phyloP scores from a whole-genome alignment of 2,113 vertebrate species.

The Syngnathus floridae region DNA sequence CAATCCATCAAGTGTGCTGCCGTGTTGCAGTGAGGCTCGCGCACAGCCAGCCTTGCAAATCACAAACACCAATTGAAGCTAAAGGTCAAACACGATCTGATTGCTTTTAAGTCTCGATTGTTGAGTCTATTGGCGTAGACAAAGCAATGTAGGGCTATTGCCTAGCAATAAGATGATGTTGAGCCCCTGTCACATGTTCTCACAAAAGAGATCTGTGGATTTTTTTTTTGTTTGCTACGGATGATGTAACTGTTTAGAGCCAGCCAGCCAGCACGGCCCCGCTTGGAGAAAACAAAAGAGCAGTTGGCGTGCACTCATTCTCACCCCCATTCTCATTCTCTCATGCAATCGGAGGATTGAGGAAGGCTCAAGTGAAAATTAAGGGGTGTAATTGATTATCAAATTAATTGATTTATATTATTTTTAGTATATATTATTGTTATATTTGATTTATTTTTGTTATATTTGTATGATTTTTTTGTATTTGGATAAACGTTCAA shows the following conservation, averaged over 20 bases:
- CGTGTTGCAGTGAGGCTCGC: conserved; percentile 4
- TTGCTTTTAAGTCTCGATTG: neutral
- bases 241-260: conserved; percentile 51
- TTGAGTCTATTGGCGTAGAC: conserved; percentile 3
- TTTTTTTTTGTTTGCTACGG: conserved; percentile 9
- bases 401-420: too few species aligned
- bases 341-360: conserved; percentile 6
- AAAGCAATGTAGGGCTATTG: conserved; percentile 3
- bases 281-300: conserved; percentile 56
- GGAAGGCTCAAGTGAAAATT: neutral
- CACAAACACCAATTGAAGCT: neutral
- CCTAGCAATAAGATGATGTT: conserved; percentile 27
- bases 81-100: neutral
- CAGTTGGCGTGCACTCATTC: conserved; percentile 14
- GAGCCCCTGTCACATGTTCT: conserved; percentile 33
- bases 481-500: too few species aligned
- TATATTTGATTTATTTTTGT: too few species aligned
- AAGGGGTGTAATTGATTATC: too few species aligned
- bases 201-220: conserved; percentile 24
- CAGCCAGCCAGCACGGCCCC: conserved; percentile 31
- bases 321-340: conserved; percentile 1
- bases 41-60: neutral
- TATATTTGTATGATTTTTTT: too few species aligned
- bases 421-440: too few species aligned
- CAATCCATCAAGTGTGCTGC: conserved; percentile 44